These are phyloP conservation scores for Oryzias curvinotus DNA, from an alignment of 2,113 vertebrate species.

Conservation along the genomic window DNA sequence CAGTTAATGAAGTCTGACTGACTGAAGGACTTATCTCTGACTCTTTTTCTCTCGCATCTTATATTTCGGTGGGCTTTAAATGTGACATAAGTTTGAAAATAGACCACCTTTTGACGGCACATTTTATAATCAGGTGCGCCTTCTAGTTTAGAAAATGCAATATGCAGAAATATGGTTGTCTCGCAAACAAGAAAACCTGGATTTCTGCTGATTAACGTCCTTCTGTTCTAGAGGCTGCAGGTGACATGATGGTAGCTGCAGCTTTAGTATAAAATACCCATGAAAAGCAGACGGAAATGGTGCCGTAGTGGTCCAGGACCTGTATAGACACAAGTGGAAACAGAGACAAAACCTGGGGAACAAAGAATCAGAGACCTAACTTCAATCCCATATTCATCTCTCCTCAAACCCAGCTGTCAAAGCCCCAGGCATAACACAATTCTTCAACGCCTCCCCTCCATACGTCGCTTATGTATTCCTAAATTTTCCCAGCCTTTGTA, in stretches of 20 bases:
- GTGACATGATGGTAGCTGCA: not conserved
- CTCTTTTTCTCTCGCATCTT: too few relatives aligned
- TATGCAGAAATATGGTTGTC: too few relatives aligned
- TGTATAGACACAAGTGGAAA: slow-evolving; percentile 49
- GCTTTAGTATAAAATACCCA: slow-evolving; percentile 38
- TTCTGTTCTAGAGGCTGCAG: not conserved
- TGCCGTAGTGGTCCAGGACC: slow-evolving; percentile 48
- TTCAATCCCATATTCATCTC: slow-evolving; percentile 56
- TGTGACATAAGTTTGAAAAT: too few relatives aligned
- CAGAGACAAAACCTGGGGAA: slow-evolving; percentile 61
- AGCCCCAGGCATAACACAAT: slow-evolving; percentile 56
- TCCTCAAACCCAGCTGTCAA: slow-evolving; percentile 63
- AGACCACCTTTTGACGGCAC: too few relatives aligned
- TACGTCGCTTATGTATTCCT: slow-evolving; percentile 1
- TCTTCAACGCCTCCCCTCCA: slow-evolving; percentile 28
- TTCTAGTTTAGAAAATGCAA: too few relatives aligned
- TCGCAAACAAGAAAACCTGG: too few relatives aligned
- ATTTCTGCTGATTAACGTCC: not conserved
- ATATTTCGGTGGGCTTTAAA: too few relatives aligned
- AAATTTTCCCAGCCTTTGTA: not conserved
- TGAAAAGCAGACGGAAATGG: slow-evolving; percentile 45
- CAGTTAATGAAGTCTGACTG: too few relatives aligned
- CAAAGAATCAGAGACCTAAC: slow-evolving; percentile 55
- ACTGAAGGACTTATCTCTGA: too few relatives aligned
- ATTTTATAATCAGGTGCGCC: too few relatives aligned